Conservation (phyloP, 2,113 vertebrate genomes). For the Symphodus melops region DNA sequence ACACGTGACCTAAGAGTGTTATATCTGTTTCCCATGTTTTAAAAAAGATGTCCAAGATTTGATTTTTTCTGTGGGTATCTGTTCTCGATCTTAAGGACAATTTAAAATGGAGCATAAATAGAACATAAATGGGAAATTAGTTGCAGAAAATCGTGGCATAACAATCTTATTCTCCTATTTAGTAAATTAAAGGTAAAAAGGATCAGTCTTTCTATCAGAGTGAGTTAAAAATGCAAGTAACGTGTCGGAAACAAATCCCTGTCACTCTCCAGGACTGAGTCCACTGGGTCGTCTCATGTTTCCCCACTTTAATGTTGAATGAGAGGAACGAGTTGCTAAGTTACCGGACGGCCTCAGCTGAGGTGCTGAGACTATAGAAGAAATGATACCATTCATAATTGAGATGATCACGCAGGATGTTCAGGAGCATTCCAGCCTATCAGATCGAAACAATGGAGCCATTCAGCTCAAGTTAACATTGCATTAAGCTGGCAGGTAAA, state of each 20-base stretch:
- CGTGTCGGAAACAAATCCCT: conserved; percentile 69
- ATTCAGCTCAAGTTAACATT: conserved; percentile 8
- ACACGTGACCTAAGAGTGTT: conserved; percentile 46
- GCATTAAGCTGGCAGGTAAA: conserved; percentile 17
- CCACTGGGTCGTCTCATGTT: conserved; percentile 70
- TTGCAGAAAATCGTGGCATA: not conserved
- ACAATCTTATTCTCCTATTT: not conserved
- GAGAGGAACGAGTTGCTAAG: conserved; percentile 75
- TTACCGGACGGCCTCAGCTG: conserved; percentile 49
- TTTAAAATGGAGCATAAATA: not conserved
- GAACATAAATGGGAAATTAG: not conserved
- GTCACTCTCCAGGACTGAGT: conserved; percentile 51
- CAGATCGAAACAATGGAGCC: conserved; percentile 32
- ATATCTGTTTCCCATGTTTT: conserved; percentile 54
- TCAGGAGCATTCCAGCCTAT: conserved; percentile 49
- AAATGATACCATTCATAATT: conserved; percentile 76
- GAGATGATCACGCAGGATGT: conserved; percentile 60
- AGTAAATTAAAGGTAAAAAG: not conserved
- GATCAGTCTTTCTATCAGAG: conserved; percentile 13
- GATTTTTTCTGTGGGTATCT: conserved; percentile 7
- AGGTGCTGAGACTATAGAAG: conserved; percentile 61
- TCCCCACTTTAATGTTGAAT: conserved; percentile 80
- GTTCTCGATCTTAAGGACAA: not conserved
- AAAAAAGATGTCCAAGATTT: conserved; percentile 37
- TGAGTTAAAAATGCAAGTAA: conserved; percentile 28